Conservation (phyloP, 2,113 vertebrate genomes). For the Saguinus imperator region DNA sequence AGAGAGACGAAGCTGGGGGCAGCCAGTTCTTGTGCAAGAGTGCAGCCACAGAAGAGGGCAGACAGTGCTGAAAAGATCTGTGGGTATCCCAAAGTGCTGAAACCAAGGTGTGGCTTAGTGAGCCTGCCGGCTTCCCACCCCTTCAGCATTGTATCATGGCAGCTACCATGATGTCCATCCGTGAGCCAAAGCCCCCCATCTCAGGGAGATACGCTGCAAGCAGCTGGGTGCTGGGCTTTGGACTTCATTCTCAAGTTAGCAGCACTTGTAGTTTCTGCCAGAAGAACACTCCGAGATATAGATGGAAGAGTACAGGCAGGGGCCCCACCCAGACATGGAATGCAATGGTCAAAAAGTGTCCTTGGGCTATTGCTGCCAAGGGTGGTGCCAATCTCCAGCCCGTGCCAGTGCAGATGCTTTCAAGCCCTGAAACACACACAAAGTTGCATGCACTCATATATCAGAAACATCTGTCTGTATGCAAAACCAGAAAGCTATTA, state of each 20-base stretch:
- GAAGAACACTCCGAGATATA: conserved; percentile 65
- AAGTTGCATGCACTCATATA: not conserved
- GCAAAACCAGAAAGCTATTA: not conserved
- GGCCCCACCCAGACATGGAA: not conserved
- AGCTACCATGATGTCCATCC: conserved; percentile 78
- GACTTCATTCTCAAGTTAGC: conserved; percentile 76
- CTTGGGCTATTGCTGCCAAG: not conserved
- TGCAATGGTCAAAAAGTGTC: not conserved
- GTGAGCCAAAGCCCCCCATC: conserved; percentile 64
- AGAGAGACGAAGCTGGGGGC: conserved; percentile 68
- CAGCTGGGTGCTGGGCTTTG: conserved; percentile 77
- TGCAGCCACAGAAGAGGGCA: conserved; percentile 39
- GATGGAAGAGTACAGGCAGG: conserved; percentile 61
- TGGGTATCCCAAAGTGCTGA: conserved; percentile 72
- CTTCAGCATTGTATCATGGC: conserved; percentile 67
- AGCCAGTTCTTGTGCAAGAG: conserved; percentile 68
- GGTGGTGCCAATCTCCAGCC: not conserved
- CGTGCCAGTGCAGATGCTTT: not conserved
- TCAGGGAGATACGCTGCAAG: conserved; percentile 75
- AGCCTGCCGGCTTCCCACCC: conserved; percentile 69
- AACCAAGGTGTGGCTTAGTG: conserved; percentile 76
- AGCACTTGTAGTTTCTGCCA: conserved; percentile 74
- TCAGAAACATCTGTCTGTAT: conserved; percentile 48
- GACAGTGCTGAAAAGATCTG: conserved; percentile 64
- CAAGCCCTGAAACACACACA: not conserved